Base-by-base conservation (phyloP, 2,888 invertebrate genomes). In the Diadegma fenestrale region DNA sequence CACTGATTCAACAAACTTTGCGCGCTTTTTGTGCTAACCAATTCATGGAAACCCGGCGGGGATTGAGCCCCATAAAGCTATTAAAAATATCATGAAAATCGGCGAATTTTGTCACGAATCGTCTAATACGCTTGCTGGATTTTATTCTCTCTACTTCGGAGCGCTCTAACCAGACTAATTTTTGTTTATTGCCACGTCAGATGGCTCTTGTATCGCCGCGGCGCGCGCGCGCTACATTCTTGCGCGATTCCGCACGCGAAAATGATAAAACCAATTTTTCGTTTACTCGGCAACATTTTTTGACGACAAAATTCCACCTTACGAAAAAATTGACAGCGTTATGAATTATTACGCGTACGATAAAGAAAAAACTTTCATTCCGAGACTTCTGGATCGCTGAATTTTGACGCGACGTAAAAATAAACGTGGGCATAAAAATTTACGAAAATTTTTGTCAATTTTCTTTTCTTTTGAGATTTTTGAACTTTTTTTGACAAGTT, bases 1-100 rank as follows among this genome's bases (percentile, higher is more conserved):
- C 48, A 41, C 19, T 41, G 30, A 66, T 58, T 45, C 45, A 77
- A 75, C 76, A 68, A 68, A 68, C 63, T 33, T 71, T 72, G 48
- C 75, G 75, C 76, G 77, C 69, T 58, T 64, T 68, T 33, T 51
- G 71, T 73, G 37, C 72, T 54, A 85, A 69, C 80, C 73, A 87
- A 90, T 88, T 86, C 71, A 88, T 73, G 80, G 79, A 86, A 87
- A 88, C 86, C 79, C 84, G 85, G 86, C 78, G 87, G 88, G 85
- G 75, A 86, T 85, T 68, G 84, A 86, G 89, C 89, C 89, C 91
- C 92, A 90, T 86, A 75, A 64, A 86, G 86, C 78, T 80, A 68
- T 81, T 82, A 82, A 85, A 86, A 84, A 85, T 87, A 87, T 80
- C 88, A 88, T 87, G 71, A 84, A 85, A 80, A 82, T 85, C 78